Conservation (phyloP, 2,888 invertebrate species). For the Mythimna albipuncta region DNA sequence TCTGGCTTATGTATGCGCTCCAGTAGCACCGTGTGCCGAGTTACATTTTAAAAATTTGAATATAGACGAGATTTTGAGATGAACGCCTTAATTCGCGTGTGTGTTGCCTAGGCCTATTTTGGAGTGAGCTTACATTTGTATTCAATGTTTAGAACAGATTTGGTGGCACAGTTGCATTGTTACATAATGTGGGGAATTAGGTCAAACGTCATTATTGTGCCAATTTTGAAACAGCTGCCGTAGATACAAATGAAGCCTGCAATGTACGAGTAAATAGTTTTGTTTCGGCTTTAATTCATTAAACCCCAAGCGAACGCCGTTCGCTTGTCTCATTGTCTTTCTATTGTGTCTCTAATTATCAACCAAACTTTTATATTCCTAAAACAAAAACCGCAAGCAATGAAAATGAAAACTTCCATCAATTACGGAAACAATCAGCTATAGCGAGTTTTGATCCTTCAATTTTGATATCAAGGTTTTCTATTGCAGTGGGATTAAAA, state of each 20-base stretch:
- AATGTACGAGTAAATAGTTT: background rate
- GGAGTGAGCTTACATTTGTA: constrained; percentile 12
- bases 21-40: constrained; percentile 31
- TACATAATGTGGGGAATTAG: constrained; percentile 40
- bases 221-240: constrained; percentile 24
- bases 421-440: constrained; percentile 46
- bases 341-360: too few relatives aligned
- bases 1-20: constrained; percentile 79
- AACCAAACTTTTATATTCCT: background rate
- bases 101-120: constrained; percentile 28
- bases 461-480: constrained; percentile 51
- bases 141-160: constrained; percentile 5
- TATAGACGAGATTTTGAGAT: constrained; percentile 66
- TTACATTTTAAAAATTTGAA: constrained; percentile 74
- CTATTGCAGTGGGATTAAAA: constrained; percentile 62
- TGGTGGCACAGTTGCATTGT: background rate
- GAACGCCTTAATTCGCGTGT: constrained; percentile 47
- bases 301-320: too few relatives aligned
- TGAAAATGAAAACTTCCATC: constrained; percentile 26
- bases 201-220: constrained; percentile 17
- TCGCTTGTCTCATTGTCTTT: too few relatives aligned
- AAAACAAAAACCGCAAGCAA: background rate
- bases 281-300: background rate
- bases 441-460: constrained; percentile 29
- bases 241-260: background rate